Conservation (phyloP, 2,113 vertebrate species). For the Halichoerus grypus region DNA sequence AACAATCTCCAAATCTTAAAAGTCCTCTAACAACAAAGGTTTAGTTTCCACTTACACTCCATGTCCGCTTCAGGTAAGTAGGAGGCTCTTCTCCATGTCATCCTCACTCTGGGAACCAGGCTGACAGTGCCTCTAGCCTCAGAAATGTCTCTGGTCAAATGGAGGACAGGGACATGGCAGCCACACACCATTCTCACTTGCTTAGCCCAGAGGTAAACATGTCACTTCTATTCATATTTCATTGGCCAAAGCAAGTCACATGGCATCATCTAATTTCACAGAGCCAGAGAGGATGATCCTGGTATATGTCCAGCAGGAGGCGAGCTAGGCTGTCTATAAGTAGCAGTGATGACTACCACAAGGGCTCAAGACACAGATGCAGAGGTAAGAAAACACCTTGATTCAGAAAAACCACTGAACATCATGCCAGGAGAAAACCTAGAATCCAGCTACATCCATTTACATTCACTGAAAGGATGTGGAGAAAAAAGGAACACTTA, state of each 20-base stretch:
- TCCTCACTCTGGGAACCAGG: neutral
- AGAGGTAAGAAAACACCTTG: neutral
- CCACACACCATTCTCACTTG: neutral
- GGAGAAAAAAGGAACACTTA: neutral
- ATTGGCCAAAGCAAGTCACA: neutral
- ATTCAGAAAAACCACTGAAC: neutral
- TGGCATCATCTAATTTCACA: neutral
- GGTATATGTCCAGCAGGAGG: neutral
- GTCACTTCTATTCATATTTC: neutral
- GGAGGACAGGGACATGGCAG: neutral
- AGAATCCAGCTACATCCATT: neutral
- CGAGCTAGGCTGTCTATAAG: neutral
- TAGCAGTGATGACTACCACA: neutral
- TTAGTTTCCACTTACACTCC: neutral
- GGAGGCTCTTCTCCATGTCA: neutral
- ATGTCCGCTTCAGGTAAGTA: no score
- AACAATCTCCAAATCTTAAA: neutral
- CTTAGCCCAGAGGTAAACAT: neutral
- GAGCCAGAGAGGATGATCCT: no score
- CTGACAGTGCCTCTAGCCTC: neutral
- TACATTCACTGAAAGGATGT: neutral
- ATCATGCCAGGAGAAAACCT: neutral
- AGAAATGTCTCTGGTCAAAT: neutral
- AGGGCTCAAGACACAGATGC: neutral
- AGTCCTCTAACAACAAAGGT: neutral